Base-by-base conservation (phyloP, 2,888 invertebrate genomes). In the Hypena proboscidalis region DNA sequence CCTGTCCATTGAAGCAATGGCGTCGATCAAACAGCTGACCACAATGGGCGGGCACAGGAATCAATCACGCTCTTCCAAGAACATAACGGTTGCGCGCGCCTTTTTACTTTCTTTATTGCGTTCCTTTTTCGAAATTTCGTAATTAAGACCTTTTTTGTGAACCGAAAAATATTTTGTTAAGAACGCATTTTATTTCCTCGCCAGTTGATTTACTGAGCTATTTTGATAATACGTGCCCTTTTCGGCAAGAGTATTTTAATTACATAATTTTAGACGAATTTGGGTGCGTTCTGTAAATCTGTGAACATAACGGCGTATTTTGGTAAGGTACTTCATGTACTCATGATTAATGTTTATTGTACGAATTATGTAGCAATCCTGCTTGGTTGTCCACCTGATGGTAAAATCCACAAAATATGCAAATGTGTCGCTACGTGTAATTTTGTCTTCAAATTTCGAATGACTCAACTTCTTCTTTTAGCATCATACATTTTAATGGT, bases 1-100 rank as follows among this genome's bases (percentile, higher is more conserved):
- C 22, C 19, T 19, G 25, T 30, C 23, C 34, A 39, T 39, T 35
- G 35, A 17, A 27, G 23, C 31, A 2, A 27, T 14, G 4, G 36
- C 32, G 20, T 34, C 38, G 43, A 45, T 46, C 49, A 63, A 65
- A 57, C 67, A 71, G 66, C 70, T 68, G 67, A 64, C 51, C 67
- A 68, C 61, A 67, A 68, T 58, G 72, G 70, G 72, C 65, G 70
- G 69, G 70, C 64, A 62, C 59, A 63, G 61, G 77, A 83, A 83
- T 83, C 81, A 83, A 85, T 85, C 84, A 81, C 73, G 62, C 57
- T 50, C 51, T 85, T 85, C 85, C 74, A 64, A 66, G 86, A 85
- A 86, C 49, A 66, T 77, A 81, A 76, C 80, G 80, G 64, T 61
- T 27, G 43, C 53, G 59, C 58, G 49, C 68, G 65, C 70, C 74